These are phyloP conservation scores for Idaea aversata DNA, from an alignment of 2,888 invertebrate genomes.

Conservation along the genomic window DNA sequence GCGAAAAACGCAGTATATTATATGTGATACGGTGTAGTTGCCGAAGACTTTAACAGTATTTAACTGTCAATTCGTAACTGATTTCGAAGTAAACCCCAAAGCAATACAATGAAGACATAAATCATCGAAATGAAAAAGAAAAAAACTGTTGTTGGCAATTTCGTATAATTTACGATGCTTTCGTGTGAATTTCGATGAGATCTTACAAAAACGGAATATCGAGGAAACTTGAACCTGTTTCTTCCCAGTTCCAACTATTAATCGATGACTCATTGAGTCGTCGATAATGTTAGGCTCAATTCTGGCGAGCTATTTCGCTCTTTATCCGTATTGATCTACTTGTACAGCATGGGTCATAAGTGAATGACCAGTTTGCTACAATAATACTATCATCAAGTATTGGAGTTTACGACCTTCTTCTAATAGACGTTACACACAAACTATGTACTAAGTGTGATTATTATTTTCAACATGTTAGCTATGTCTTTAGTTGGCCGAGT, in stretches of 20 bases:
- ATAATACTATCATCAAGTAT: too few species aligned
- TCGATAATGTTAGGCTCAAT: too few species aligned
- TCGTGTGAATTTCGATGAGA: constrained; percentile 1
- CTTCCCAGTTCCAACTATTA: constrained; percentile 30
- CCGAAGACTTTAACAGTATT: background rate
- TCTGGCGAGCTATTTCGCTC: too few species aligned
- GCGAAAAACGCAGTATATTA: too few species aligned
- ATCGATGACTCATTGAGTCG: constrained; percentile 35
- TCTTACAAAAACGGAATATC: constrained; percentile 4
- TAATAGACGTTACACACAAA: too few species aligned
- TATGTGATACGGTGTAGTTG: background rate
- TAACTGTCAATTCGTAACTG: background rate
- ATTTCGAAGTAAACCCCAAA: background rate
- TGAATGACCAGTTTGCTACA: too few species aligned
- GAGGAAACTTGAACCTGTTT: constrained; percentile 26
- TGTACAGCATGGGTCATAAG: too few species aligned
- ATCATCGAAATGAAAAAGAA: background rate
- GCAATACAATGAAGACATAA: background rate
- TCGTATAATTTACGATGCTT: constrained; percentile 3
- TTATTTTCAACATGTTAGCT: too few species aligned
- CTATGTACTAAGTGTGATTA: too few species aligned
- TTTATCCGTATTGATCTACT: too few species aligned
- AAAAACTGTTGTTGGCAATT: background rate
- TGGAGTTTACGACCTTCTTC: too few species aligned
- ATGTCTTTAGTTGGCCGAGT: too few species aligned